Conservation (phyloP, 2,797 vertebrate species). For the Sciurus vulgaris region DNA sequence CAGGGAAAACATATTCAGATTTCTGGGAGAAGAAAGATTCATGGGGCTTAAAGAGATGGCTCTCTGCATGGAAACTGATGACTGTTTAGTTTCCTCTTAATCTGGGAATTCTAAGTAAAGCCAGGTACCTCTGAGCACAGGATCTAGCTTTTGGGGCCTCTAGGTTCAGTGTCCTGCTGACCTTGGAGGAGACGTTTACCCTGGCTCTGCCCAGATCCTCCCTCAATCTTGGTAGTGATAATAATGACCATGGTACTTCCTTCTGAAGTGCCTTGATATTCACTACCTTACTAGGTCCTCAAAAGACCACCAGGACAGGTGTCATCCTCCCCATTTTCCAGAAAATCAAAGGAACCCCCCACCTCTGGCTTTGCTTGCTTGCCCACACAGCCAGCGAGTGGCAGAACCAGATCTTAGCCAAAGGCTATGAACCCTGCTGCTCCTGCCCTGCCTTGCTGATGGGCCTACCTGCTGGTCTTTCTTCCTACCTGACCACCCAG, state of each 20-base stretch:
- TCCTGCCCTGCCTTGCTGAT: neutral
- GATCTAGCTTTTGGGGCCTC: neutral
- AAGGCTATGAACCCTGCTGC: neutral
- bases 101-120: neutral
- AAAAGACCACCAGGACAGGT: neutral
- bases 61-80: conserved; percentile 13
- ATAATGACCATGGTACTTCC: neutral
- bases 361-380: neutral
- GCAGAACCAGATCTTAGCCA: neutral
- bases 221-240: neutral
- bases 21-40: neutral
- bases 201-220: neutral
- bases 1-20: neutral
- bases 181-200: neutral
- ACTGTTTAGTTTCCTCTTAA: neutral
- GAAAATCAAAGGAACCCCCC: neutral
- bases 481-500: conserved; percentile 81
- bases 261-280: neutral
- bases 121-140: neutral
- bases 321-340: neutral
- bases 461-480: neutral
- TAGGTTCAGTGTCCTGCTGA: neutral
- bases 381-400: neutral
- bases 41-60: neutral
- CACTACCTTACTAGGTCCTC: neutral